These are phyloP conservation scores for Morpho deidamia DNA, from an alignment of 2,888 invertebrate genomes.

Conservation along the genomic window DNA sequence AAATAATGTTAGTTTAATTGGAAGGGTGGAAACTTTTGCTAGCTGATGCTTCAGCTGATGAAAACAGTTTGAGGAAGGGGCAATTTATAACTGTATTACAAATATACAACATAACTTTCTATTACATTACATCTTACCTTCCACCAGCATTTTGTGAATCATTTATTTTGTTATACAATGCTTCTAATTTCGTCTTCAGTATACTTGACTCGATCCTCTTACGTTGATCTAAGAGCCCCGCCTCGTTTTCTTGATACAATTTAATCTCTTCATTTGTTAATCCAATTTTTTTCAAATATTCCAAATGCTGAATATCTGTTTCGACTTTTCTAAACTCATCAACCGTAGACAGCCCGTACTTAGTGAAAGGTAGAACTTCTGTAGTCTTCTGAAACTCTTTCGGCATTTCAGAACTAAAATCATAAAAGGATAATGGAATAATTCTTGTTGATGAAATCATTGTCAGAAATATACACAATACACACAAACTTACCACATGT, in stretches of 20 bases:
- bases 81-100: no score
- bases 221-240: conserved; percentile 45
- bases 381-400: conserved; percentile 61
- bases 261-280: conserved; percentile 69
- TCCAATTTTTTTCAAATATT: conserved; percentile 66
- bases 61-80: no score
- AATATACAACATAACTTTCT: background rate
- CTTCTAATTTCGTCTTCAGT: conserved; percentile 47
- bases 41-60: no score
- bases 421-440: background rate
- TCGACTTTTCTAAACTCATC: conserved; percentile 60
- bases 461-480: no score
- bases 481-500: no score
- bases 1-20: no score
- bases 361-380: conserved; percentile 58
- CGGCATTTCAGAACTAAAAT: conserved; percentile 55
- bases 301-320: conserved; percentile 52
- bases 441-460: no score
- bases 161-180: conserved; percentile 51
- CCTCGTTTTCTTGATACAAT: conserved; percentile 66
- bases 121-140: conserved; percentile 33
- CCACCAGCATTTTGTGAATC: conserved; percentile 34
- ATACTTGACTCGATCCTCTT: conserved; percentile 49
- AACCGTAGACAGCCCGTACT: conserved; percentile 62
- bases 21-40: no score